Evolutionary conservation across 2,113 vertebrate genomes (phyloP).

Genomic region (Diadophis punctatus): DNA sequence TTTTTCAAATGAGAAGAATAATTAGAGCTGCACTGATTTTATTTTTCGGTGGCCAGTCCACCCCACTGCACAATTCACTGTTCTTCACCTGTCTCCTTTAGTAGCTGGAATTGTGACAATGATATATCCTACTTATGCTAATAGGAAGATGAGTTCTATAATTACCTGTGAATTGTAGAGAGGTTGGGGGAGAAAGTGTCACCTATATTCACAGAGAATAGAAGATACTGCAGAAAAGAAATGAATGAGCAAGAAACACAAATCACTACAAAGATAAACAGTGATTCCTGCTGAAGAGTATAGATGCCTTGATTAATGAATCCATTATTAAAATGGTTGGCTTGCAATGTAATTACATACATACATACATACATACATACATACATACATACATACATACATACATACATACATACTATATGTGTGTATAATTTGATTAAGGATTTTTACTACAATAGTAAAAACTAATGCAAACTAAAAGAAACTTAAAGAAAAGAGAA

Average conservation of each 20-base stretch:
- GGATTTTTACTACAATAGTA: neutral
- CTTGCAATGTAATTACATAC: neutral
- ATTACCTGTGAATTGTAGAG: neutral
- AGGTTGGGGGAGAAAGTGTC: neutral
- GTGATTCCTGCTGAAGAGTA: neutral
- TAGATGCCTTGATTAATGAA: neutral
- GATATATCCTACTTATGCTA: neutral
- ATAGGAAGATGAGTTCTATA: neutral
- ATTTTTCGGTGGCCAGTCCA: neutral
- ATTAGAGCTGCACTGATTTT: neutral
- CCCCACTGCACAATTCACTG: neutral
- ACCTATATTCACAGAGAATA: neutral
- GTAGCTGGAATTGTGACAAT: neutral
- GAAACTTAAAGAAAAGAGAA: neutral
- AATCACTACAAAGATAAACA: neutral
- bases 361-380: neutral
- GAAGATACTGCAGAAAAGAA: neutral
- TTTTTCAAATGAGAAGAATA: neutral
- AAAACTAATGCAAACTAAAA: neutral
- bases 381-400: no score
- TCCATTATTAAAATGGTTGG: neutral
- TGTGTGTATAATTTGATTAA: neutral
- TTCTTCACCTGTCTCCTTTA: neutral
- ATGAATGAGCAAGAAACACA: neutral
- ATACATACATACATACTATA: neutral